Evolutionary conservation across 1,140 invertebrate genomes (phyloP), one percentile per base, ranked within the genome.

Genomic region (Chymomyza costata): DNA sequence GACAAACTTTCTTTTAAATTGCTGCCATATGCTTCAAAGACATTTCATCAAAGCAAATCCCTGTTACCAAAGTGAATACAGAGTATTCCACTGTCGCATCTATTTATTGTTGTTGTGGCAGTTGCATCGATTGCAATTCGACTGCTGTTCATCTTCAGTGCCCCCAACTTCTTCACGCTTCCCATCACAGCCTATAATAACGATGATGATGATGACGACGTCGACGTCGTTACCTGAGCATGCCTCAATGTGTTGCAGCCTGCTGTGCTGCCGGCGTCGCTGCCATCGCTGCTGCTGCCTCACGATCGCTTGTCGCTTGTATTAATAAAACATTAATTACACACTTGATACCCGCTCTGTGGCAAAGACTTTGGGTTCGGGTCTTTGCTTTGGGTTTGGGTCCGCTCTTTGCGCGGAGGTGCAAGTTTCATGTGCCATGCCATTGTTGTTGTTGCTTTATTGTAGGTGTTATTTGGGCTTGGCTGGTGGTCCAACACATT

Each of bases 241-340:
- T 19, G 17, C 21, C 28, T 7, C 28, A n/a, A 31, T 31, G 28
- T n/a, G 52, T 52, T 44, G 40, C 46, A 13, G 43, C 58, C 52
- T 30, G 52, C 61, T 53, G 60, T 63, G 49, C 28, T 14, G 6
- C 48, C 30, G 10, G 15, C 17, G 6, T 25, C 18, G 3, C 11
- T 3, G 11, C 40, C 13, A 17, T 8, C 35, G 10, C 18, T 34
- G 34, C 37, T 45, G 37, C 15, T 34, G 34, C 44, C 55, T 5
- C 34, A n/a, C 82, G 76, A 84, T 84, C 82, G 82, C 71, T 84
- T 84, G 82, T 84, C 82, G 76, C 82, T 78, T 84, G 71, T 80
- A 84, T 84, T 84, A 84, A 84, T 84, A 83, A 83, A 82, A 82
- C 82, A 84, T 84, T 84, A 78, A 84, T 84, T 84, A 82, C 82